phyloP scores from a whole-genome alignment of 92 coral and sea anemone species.

The Porites lobata region DNA sequence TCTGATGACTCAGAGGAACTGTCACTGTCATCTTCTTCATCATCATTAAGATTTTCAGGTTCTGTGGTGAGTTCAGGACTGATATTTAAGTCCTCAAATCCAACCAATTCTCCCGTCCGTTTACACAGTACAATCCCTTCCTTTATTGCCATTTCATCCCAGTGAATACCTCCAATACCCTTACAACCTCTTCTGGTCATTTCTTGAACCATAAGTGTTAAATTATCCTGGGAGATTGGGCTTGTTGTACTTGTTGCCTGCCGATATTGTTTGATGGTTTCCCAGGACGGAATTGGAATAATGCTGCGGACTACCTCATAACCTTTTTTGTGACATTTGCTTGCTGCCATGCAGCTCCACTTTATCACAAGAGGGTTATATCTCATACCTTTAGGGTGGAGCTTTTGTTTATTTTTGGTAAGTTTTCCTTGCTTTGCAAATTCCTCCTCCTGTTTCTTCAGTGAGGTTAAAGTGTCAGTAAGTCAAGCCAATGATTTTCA shows the following conservation, averaged over 20 bases:
- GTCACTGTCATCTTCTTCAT: not conserved
- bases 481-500: conserved; percentile 47
- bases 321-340: conserved; percentile 57
- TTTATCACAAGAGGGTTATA: too few species aligned
- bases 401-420: too few species aligned
- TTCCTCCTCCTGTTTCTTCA: too few species aligned
- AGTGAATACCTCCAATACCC: conserved; percentile 72
- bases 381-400: too few species aligned
- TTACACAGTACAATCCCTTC: conserved; percentile 64
- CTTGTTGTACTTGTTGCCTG: conserved; percentile 49
- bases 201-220: conserved; percentile 54
- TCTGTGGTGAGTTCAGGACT: not conserved
- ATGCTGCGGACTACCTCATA: conserved; percentile 56
- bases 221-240: conserved; percentile 54
- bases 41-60: conserved; percentile 10
- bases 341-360: conserved; percentile 64
- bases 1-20: conserved; percentile 19
- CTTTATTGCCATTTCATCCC: conserved; percentile 69
- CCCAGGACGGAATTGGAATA: conserved; percentile 66
- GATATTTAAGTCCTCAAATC: conserved; percentile 50
- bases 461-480: conserved; percentile 40
- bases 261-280: conserved; percentile 57
- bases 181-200: conserved; percentile 65
- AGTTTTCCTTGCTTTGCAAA: too few species aligned
- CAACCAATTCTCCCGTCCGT: conserved; percentile 68